Evolutionary conservation across 30 jellyfish, hydroid and myxozoan species (phyloP).

Genomic region (Hydractinia symbiolongicarpus): DNA sequence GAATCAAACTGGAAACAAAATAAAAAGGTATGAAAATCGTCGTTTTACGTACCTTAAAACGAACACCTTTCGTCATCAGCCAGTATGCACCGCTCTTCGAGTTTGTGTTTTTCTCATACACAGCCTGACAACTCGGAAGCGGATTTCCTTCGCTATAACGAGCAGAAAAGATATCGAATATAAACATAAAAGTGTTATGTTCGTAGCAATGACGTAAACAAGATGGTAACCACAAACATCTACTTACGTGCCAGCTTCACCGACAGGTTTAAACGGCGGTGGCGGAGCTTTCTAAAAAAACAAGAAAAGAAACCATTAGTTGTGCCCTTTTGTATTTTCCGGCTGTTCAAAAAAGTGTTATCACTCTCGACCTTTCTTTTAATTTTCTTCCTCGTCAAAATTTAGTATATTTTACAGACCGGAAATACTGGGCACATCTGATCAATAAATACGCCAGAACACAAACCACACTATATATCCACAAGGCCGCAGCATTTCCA

Average conservation of each 20-base stretch:
- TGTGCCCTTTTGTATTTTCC: conserved; percentile 93
- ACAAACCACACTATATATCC: not conserved
- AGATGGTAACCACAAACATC: not conserved
- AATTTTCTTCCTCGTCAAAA: not conserved
- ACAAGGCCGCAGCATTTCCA: conserved; percentile 41
- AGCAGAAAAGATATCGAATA: not conserved
- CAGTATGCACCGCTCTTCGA: conserved; percentile 96
- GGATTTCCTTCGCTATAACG: conserved; percentile 78
- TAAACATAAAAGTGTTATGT: not conserved
- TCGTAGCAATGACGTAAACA: not conserved
- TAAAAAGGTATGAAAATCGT: not conserved
- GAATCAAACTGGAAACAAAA: not conserved
- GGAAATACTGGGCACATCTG: conserved; percentile 90
- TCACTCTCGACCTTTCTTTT: conserved; percentile 34
- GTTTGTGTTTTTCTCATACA: conserved; percentile 78
- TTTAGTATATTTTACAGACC: conserved; percentile 33
- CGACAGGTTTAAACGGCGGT: conserved; percentile 63
- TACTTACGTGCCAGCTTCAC: conserved; percentile 86
- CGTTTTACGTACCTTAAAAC: conserved; percentile 66
- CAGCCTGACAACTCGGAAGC: conserved; percentile 91
- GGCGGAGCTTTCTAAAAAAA: conserved; percentile 75
- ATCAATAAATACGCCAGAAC: conserved; percentile 10
- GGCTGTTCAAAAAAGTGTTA: conserved; percentile 35
- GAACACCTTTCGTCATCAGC: conserved; percentile 90
- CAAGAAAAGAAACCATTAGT: conserved; percentile 36